Base-by-base conservation (phyloP, 1,140 invertebrate species). In the Cyrtorhinus lividipennis region DNA sequence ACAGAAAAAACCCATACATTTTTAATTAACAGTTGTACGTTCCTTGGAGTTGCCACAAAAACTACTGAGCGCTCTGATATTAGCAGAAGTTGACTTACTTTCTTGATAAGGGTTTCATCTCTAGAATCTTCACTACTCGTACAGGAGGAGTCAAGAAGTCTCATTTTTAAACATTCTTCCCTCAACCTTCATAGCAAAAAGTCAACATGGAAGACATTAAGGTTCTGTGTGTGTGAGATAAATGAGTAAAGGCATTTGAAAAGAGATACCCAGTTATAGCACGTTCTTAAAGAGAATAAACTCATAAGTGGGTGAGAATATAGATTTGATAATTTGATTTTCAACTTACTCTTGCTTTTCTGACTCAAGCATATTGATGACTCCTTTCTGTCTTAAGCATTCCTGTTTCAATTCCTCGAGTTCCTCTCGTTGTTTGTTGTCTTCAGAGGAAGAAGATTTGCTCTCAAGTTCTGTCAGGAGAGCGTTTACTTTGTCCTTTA, bases 401-500 rank as follows among this genome's bases (percentile, higher is more conserved):
- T 66, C 62, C n/a, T 63, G 56, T 24, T 62, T 48, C 1, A 27
- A 18, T 44, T 48, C 62, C 18, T 27, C 56, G 5, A 61, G 58
- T 22, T 66, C 56, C 23, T 66, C 65, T 15, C 27, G 12, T 5
- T 38, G 48, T 44, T 56, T 62, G 26, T 66, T 66, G 23, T 66
- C 65, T 30, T 63, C 62, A 24, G 56, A 44, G 10, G 56, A 2
- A 27, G 30, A 44, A 57, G 22, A 22, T 27, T 56, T 24, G 20
- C 20, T 53, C 30, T 62, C 59, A 26, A 67, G 27, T 64, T 68
- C 66, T 44, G 67, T 27, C 13, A 61, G 56, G 24, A 67, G 18
- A 18, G 57, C 64, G 30, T 45, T 60, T 20, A 68, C 46, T 53
- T 56, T 57, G 24, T 68, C 67, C 57, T 61, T 67, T 24, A 68